Conservation (phyloP, 2,888 invertebrate genomes). For the Andrena praecox region DNA sequence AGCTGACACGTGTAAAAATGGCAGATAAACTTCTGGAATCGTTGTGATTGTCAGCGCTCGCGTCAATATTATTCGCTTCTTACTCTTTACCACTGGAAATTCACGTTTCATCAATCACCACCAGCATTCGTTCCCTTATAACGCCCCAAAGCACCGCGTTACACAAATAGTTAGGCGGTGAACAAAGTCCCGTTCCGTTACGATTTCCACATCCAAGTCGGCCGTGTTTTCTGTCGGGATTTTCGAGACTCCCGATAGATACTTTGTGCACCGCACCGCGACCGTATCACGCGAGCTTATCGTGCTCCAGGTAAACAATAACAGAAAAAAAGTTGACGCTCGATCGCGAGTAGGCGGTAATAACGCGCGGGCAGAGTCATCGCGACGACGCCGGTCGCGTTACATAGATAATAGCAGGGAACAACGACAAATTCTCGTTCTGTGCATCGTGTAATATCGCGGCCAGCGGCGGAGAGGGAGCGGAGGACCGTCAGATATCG, state of each 20-base stretch:
- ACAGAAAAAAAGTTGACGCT: background rate
- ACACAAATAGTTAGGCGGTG: background rate
- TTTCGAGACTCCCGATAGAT: background rate
- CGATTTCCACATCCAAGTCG: too few relatives aligned
- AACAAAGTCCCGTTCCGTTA: background rate
- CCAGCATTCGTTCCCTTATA: background rate
- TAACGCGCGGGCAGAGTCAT: background rate
- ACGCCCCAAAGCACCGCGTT: background rate
- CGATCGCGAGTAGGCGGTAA: background rate
- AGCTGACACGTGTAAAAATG: background rate
- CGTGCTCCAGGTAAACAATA: background rate
- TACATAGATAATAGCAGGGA: background rate
- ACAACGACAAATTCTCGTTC: background rate
- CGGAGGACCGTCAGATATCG: background rate
- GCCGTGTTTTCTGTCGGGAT: background rate
- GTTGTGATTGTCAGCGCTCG: background rate
- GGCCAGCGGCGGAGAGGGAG: background rate
- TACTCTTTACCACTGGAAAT: background rate
- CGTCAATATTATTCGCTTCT: background rate
- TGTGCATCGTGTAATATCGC: background rate
- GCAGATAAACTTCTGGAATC: background rate
- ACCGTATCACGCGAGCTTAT: slow-evolving; percentile 13
- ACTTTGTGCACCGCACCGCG: background rate
- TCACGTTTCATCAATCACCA: background rate
- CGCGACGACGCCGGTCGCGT: background rate